Percentiles rank a stretch among this genome's conserved stretches.
phyloP scores from a whole-genome alignment of 2,113 vertebrate species.

The Aegotheles bennettii region DNA sequence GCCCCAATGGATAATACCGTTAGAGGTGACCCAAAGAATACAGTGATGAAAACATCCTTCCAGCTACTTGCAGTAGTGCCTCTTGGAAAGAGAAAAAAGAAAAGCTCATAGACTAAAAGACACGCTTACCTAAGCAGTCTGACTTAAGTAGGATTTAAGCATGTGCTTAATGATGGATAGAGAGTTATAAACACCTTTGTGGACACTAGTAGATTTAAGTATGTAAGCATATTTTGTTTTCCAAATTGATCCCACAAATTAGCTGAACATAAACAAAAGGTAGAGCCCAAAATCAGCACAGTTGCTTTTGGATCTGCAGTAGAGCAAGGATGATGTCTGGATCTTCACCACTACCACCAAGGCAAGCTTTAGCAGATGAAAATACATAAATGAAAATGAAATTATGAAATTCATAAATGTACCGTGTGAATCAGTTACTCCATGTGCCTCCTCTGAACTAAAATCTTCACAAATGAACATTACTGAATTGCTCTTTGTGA shows the following conservation, averaged over 20 bases:
- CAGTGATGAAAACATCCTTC: not conserved
- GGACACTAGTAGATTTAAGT: not conserved
- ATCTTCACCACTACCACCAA: not conserved
- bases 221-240: not conserved
- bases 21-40: not conserved
- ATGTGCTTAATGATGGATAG: not conserved
- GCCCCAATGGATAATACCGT: not conserved
- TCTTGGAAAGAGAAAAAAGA: not conserved
- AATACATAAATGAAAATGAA: too few relatives aligned
- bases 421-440: not conserved
- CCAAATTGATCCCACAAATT: not conserved
- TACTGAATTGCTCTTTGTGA: not conserved
- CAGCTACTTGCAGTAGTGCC: not conserved
- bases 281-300: not conserved
- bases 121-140: not conserved
- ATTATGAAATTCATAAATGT: not conserved
- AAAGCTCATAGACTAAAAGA: not conserved
- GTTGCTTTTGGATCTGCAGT: not conserved
- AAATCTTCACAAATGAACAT: not conserved
- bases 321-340: not conserved
- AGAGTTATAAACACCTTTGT: not conserved
- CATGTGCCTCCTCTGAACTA: not conserved
- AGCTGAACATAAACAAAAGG: not conserved
- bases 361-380: not conserved
- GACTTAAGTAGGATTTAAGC: not conserved